These are phyloP conservation scores for Drosophila nr. perissopoda DNA, from an alignment of 2,888 invertebrate species.

Conservation along the genomic window DNA sequence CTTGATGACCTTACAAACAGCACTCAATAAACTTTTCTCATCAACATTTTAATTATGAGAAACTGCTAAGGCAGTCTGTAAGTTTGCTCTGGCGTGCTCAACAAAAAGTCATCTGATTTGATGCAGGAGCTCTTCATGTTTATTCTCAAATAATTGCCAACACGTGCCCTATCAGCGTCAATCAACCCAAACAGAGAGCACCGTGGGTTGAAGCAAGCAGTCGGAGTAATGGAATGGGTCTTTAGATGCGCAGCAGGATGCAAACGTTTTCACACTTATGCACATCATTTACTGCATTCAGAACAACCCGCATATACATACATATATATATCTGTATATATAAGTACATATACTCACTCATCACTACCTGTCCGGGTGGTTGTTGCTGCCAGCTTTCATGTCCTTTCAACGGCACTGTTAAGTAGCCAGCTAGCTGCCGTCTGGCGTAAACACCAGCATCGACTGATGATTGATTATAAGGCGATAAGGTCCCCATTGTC, in stretches of 20 bases:
- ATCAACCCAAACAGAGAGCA: conserved; percentile 66
- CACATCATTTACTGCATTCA: conserved; percentile 68
- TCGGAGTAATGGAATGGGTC: conserved; percentile 1
- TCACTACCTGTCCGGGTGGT: conserved; percentile 35
- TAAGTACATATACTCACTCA: not conserved
- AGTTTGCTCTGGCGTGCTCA: conserved; percentile 30
- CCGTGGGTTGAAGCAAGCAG: not conserved
- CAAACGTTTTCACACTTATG: conserved; percentile 72
- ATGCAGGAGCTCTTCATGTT: conserved; percentile 61
- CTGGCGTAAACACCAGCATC: conserved; percentile 57
- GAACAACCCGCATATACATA: conserved; percentile 67
- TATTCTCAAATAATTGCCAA: conserved; percentile 81
- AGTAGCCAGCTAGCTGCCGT: conserved; percentile 69
- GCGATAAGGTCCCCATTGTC: conserved; percentile 60
- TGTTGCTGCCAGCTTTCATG: conserved; percentile 11
- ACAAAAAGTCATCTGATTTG: conserved; percentile 59
- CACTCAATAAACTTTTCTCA: conserved; percentile 7
- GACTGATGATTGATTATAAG: conserved; percentile 55
- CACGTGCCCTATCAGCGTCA: conserved; percentile 83
- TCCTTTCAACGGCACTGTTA: conserved; percentile 40
- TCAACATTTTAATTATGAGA: conserved; percentile 20
- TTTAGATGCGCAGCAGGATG: conserved; percentile 34
- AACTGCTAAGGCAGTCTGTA: conserved; percentile 7
- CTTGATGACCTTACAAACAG: not conserved
- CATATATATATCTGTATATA: not conserved